Evolutionary conservation across 2,113 vertebrate genomes (phyloP).

Genomic region (Rutilus rutilus): DNA sequence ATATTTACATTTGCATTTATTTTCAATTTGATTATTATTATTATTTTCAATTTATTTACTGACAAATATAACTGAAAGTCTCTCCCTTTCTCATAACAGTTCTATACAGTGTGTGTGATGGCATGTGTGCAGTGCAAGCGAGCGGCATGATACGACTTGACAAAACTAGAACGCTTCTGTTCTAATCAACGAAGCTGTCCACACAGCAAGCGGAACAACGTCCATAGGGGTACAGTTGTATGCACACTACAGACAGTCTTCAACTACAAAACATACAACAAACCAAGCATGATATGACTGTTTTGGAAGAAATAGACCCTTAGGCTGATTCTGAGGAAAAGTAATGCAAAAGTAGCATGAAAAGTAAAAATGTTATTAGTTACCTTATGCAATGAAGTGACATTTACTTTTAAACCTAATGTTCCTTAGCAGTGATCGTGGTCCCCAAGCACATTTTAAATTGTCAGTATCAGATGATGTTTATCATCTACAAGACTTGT

Average conservation of each 20-base stretch:
- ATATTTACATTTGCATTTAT: background rate
- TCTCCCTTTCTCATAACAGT: background rate
- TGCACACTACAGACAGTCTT: background rate
- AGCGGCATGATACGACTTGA: slow-evolving; percentile 23
- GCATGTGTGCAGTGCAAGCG: background rate
- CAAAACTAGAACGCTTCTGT: slow-evolving; percentile 24
- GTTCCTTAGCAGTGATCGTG: background rate
- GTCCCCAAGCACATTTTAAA: background rate
- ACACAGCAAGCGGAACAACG: background rate
- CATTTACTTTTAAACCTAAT: slow-evolving; percentile 10
- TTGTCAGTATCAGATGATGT: background rate
- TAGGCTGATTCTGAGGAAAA: background rate
- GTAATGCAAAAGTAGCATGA: background rate
- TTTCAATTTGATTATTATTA: background rate
- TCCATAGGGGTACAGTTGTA: background rate
- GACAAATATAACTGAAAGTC: background rate
- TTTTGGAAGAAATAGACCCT: background rate
- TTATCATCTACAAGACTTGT: background rate
- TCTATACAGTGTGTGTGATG: background rate
- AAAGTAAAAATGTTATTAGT: background rate
- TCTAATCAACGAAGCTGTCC: background rate
- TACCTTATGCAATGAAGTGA: slow-evolving; percentile 13
- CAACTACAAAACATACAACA: background rate
- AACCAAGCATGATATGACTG: background rate
- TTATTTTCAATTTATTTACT: background rate